These are phyloP conservation scores for Drosophila arawakana DNA, from an alignment of 1,140 invertebrate species.

Conservation along the genomic window DNA sequence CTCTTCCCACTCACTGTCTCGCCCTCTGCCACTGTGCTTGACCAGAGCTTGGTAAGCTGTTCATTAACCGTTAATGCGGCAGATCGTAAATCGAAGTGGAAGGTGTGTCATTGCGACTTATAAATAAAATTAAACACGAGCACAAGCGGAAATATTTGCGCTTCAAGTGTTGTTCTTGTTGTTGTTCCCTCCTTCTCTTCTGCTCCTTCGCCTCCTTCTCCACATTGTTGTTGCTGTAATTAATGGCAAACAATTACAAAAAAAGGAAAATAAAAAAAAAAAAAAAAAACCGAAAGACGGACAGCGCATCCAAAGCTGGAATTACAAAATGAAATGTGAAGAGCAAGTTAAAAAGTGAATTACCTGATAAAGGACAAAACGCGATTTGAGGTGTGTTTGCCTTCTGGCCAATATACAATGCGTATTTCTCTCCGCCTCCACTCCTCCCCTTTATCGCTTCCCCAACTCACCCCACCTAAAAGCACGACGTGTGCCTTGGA, in stretches of 20 bases:
- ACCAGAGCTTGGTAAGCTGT: constrained; percentile 44
- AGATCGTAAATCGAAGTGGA: constrained; percentile 73
- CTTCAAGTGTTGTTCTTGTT: constrained; percentile 38
- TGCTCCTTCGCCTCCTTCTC: constrained; percentile 22
- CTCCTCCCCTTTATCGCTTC: background rate
- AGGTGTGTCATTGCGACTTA: constrained; percentile 78
- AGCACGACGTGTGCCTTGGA: constrained; percentile 25
- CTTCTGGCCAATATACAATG: constrained; percentile 36
- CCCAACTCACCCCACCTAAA: background rate
- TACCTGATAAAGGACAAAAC: constrained; percentile 82
- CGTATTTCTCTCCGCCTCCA: constrained; percentile 2
- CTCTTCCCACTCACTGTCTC: no score
- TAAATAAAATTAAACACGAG: constrained; percentile 81
- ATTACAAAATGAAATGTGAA: constrained; percentile 79
- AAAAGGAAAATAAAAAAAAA: constrained; percentile 34
- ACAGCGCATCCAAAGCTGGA: constrained; percentile 49
- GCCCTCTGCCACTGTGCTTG: constrained; percentile 8
- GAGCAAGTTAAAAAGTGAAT: constrained; percentile 81
- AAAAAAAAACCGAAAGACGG: constrained; percentile 37
- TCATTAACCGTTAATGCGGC: constrained; percentile 75
- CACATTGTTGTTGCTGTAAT: constrained; percentile 67
- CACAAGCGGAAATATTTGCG: constrained; percentile 79
- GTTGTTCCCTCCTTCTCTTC: constrained; percentile 8
- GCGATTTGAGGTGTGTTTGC: constrained; percentile 80
- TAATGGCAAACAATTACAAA: constrained; percentile 82